These are phyloP conservation scores for Premnoplex brunnescens DNA, from an alignment of 2,797 vertebrate genomes.

Conservation along the genomic window DNA sequence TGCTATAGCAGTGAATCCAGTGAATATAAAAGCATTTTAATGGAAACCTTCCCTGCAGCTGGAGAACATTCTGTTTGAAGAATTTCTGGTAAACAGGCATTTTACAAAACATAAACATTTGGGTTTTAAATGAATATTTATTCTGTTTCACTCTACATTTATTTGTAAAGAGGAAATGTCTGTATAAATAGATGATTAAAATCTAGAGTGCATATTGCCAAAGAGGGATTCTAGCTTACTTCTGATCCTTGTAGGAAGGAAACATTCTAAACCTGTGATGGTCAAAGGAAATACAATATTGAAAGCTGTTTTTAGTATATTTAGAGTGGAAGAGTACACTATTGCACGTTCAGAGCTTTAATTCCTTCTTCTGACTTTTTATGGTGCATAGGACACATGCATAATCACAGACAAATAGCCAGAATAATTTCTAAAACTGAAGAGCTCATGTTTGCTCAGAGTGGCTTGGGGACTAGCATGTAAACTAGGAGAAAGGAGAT, in stretches of 20 bases:
- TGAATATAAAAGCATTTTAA: slow-evolving; percentile 40
- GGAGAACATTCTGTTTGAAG: slow-evolving; percentile 36
- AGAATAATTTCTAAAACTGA: not conserved
- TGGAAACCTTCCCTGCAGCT: slow-evolving; percentile 48
- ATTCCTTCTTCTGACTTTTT: not conserved
- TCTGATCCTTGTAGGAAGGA: not conserved
- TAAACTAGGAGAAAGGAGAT: not conserved
- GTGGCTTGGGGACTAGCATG: not conserved
- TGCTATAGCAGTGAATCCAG: not conserved
- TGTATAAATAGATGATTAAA: slow-evolving; percentile 60
- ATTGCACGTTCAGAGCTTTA: not conserved
- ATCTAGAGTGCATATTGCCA: slow-evolving; percentile 5
- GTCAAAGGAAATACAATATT: not conserved
- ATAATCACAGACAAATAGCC: not conserved
- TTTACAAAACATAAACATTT: slow-evolving; percentile 63
- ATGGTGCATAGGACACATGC: not conserved
- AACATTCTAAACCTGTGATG: not conserved
- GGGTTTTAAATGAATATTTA: slow-evolving; percentile 58
- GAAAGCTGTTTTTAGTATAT: not conserved
- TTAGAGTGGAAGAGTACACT: not conserved
- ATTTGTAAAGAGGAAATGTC: slow-evolving; percentile 62
- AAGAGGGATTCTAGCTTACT: not conserved
- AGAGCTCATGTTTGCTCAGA: not conserved
- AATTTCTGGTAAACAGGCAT: slow-evolving; percentile 60
- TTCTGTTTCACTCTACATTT: slow-evolving; percentile 53